Evolutionary conservation across 2,888 invertebrate species (phyloP).

Genomic region (Drosophila paramelanica): DNA sequence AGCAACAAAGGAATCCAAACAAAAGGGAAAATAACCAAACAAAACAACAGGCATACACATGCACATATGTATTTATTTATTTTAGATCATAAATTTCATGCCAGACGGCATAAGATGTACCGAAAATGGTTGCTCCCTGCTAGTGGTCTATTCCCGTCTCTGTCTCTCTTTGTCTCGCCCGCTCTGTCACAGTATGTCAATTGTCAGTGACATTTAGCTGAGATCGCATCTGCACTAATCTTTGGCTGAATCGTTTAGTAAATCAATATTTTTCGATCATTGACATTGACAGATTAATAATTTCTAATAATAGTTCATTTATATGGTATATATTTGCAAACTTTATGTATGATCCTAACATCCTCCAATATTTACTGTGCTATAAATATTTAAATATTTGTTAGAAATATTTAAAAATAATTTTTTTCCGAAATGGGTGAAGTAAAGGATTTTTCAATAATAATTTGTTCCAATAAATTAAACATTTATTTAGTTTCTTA

Average conservation of each 20-base stretch:
- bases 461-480: too few relatives aligned
- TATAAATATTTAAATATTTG: too few relatives aligned
- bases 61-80: conserved; percentile 40
- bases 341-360: too few relatives aligned
- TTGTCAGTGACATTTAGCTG: conserved; percentile 15
- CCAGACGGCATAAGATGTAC: conserved; percentile 42
- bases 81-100: conserved; percentile 60
- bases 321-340: background rate
- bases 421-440: background rate
- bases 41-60: conserved; percentile 17
- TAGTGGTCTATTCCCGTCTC: background rate
- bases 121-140: conserved; percentile 21
- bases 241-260: too few relatives aligned
- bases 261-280: too few relatives aligned
- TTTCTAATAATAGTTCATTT: background rate
- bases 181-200: conserved; percentile 48
- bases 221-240: background rate
- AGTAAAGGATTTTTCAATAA: too few relatives aligned
- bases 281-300: too few relatives aligned
- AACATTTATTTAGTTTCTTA: background rate
- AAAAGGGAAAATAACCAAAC: conserved; percentile 36
- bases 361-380: too few relatives aligned
- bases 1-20: conserved; percentile 57
- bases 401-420: too few relatives aligned
- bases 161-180: background rate